Evolutionary conservation across 2,888 invertebrate genomes (phyloP), one percentile per base, ranked within the genome.

Genomic region (Mongoloraphidia duomilia): DNA sequence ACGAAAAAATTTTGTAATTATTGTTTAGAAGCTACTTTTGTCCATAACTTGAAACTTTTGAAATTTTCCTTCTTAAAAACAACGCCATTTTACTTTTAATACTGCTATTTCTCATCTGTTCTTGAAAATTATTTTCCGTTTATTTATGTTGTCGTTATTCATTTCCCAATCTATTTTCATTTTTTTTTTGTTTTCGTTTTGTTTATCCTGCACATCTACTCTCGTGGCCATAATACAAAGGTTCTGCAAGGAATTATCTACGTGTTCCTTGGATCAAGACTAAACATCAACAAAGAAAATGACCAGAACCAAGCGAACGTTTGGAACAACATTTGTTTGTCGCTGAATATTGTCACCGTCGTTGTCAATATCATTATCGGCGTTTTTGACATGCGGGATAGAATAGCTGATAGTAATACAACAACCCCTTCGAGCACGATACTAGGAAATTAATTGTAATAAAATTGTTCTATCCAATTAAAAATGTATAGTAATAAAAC

Each of bases 331-430:
- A 62, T 73, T 11, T 72, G 74, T 54, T 64, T 82, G 45, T 64
- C 70, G 26, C 65, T 79, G 53, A 80, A 80, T 67, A 65, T 77
- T 34, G 50, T 79, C 8, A 72, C 79, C 52, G 76, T 79, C 52
- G 70, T 73, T 10, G 63, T 77, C 10, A 81, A 81, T 60, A 65
- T 80, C 44, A 58, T 82, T 14, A 77, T 81, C 55, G 74, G 74
- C 54, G 69, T 74, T 47, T 80, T 82, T 63, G 77, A 78, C 60
- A 68, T 77, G 60, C 72, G 59, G 50, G 63, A 63, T 35, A 46
- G 49, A 9, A 13, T 42, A 8, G 3, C 26, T 26, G 26, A 26
- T 3, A 26, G 26, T 4, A 5, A 26, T 6, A 26, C 26, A 6
- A 26, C 26, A 26, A 26, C 26, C 26, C 6, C 26, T 26, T 26